Evolutionary conservation across 2,888 invertebrate species (phyloP).

Genomic region (Stenurella melanura): DNA sequence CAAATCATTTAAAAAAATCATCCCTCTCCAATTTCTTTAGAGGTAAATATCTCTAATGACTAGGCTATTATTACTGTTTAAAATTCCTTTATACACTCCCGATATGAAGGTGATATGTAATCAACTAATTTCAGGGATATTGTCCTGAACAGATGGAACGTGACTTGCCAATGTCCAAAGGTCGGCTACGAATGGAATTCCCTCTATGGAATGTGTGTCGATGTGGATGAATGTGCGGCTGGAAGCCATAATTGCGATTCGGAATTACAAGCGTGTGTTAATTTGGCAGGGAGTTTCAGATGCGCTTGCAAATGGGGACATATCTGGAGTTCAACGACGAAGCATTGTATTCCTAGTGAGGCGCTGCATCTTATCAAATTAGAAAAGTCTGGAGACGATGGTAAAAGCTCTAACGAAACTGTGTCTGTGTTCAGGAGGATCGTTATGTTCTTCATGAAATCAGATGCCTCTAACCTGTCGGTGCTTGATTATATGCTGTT

Average conservation of each 20-base stretch:
- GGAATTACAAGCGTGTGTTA: conserved; percentile 76
- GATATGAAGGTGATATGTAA: conserved; percentile 32
- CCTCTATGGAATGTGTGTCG: conserved; percentile 78
- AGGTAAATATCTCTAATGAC: too few species aligned
- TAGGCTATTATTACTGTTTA: not conserved
- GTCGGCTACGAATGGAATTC: conserved; percentile 77
- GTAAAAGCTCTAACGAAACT: conserved; percentile 29
- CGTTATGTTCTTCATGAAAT: conserved; percentile 35
- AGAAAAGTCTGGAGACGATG: conserved; percentile 42
- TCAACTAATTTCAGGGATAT: conserved; percentile 71
- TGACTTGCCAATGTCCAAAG: conserved; percentile 76
- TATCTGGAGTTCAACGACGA: conserved; percentile 62
- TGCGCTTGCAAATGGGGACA: conserved; percentile 76
- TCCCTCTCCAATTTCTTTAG: too few species aligned
- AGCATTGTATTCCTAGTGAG: conserved; percentile 63
- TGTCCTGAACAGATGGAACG: conserved; percentile 77
- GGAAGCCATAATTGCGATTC: conserved; percentile 72
- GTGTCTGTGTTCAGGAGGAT: conserved; percentile 36
- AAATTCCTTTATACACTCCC: conserved; percentile 9
- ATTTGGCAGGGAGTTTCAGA: conserved; percentile 74
- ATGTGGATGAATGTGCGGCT: conserved; percentile 77
- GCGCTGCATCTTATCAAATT: conserved; percentile 63
- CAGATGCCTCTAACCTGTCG: not conserved
- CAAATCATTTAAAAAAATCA: too few species aligned
- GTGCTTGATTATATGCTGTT: too few species aligned